phyloP scores from a whole-genome alignment of 2,888 invertebrate species.

The Gryllus longicercus region DNA sequence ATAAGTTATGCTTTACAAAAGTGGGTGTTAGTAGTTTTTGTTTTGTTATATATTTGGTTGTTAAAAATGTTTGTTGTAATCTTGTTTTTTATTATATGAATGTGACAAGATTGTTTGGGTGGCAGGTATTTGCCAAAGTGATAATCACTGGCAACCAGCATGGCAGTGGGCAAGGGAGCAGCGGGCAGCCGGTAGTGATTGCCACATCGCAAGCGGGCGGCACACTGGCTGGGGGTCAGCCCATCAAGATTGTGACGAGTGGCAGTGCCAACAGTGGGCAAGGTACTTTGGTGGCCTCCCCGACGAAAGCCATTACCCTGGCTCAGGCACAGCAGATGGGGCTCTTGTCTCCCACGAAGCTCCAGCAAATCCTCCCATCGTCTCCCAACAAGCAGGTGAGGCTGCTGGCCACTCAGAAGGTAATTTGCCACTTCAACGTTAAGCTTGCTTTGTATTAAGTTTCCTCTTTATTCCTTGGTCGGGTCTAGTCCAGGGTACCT shows the following conservation, averaged over 20 bases:
- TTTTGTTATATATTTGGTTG: not conserved
- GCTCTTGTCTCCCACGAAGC: slow-evolving; percentile 51
- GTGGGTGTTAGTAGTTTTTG: too few species aligned
- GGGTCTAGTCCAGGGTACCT: too few species aligned
- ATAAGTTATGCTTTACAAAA: too few species aligned
- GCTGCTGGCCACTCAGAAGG: not conserved
- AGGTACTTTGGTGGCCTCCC: slow-evolving; percentile 40
- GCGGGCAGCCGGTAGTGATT: slow-evolving; percentile 46
- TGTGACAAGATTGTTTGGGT: too few species aligned
- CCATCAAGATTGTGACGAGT: slow-evolving; percentile 44
- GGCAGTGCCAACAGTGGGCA: slow-evolving; percentile 41
- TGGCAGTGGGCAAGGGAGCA: slow-evolving; percentile 43
- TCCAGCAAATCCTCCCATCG: slow-evolving; percentile 49
- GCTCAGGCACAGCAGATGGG: slow-evolving; percentile 64
- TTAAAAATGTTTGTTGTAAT: not conserved
- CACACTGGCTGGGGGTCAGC: slow-evolving; percentile 37
- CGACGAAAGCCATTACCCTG: slow-evolving; percentile 60
- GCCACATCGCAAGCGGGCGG: slow-evolving; percentile 43
- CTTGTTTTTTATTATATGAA: too few species aligned
- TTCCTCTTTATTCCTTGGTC: too few species aligned
- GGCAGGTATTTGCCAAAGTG: slow-evolving; percentile 47
- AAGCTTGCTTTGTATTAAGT: too few species aligned
- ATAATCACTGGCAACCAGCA: slow-evolving; percentile 47
- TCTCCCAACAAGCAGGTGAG: slow-evolving; percentile 40
- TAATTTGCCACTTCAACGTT: slow-evolving; percentile 18